Evolutionary conservation across 2,797 vertebrate species (phyloP), one percentile per base, ranked within the genome.

Genomic region (Denticeps clupeoides): DNA sequence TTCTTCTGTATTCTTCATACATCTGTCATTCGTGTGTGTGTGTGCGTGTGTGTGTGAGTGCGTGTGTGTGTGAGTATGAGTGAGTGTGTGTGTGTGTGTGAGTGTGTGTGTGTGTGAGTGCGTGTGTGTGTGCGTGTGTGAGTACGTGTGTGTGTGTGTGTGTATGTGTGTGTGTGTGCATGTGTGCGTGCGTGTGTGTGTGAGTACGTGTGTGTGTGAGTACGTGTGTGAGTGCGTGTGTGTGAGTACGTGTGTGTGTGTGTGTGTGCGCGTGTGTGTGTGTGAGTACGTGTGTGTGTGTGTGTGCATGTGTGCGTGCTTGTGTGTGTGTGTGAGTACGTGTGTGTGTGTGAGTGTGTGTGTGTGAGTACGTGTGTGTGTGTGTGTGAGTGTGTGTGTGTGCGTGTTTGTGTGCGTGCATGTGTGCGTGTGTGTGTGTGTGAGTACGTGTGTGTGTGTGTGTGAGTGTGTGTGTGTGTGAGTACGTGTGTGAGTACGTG

Each of bases 221-320:
- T 8, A 24, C 2, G 24, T 25, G 24, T 25, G 2, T 8, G 45
- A 26, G 21, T 13, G 52, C 31, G 29, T 28, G 27, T 33, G 19
- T 46, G 38, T 53, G 55, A 49, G 37, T 45, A 31, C 45, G 53
- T 42, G 53, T 37, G 27, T 54, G 26, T 41, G 41, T 46, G 33
- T 46, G 33, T 27, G 21, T 29, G 15, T 28, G 22, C 18, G 43
- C 5, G 10, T 19, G 35, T 46, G 5, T 37, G 32, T 31, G 19
- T n/a, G n/a, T n/a, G 28, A 32, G 44, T 29, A 28, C 5, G 41
- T 24, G 16, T n/a, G 33, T 26, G 25, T 26, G 25, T 4, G 25
- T 26, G 27, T 29, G 27, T 3, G 27, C 29, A 27, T n/a, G 10
- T 3, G 27, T 29, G 27, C 29, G 27, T 3, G 27, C 8, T 18